Percentiles rank a stretch among this genome's conserved stretches.
phyloP scores from a whole-genome alignment of 2,113 vertebrate species.

The Pedionomus torquatus region DNA sequence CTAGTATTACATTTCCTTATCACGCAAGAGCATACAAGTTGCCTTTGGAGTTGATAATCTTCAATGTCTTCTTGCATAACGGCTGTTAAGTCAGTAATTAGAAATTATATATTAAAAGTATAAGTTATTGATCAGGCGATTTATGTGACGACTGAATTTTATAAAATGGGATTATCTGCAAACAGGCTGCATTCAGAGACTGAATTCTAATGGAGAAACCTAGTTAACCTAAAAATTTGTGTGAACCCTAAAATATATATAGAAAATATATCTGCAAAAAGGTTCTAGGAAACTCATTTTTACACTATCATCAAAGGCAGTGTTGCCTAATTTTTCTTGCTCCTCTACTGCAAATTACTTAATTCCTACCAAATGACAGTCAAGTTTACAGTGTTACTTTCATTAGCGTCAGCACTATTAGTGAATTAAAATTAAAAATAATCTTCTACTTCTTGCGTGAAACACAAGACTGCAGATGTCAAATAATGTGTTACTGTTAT shows the following conservation, averaged over 20 bases:
- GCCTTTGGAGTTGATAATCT: not conserved
- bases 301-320: not conserved
- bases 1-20: not conserved
- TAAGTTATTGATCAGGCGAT: not conserved
- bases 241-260: not conserved
- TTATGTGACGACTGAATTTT: not conserved
- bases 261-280: not conserved
- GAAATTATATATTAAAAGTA: not conserved
- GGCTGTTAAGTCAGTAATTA: not conserved
- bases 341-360: not conserved
- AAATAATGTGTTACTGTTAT: not conserved
- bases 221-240: not conserved
- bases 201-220: not conserved
- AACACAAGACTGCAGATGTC: not conserved
- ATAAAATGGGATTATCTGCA: not conserved
- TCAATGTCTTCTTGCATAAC: not conserved
- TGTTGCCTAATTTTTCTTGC: not conserved
- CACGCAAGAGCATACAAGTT: constrained; percentile 1
- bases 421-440: not conserved
- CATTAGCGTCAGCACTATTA: not conserved
- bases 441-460: not conserved
- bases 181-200: not conserved
- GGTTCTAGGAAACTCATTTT: not conserved
- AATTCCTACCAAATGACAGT: not conserved
- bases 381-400: not conserved